Evolutionary conservation across 2,888 invertebrate species (phyloP), one percentile per base, ranked within the genome.

Genomic region (Sphaeridia pumilis): DNA sequence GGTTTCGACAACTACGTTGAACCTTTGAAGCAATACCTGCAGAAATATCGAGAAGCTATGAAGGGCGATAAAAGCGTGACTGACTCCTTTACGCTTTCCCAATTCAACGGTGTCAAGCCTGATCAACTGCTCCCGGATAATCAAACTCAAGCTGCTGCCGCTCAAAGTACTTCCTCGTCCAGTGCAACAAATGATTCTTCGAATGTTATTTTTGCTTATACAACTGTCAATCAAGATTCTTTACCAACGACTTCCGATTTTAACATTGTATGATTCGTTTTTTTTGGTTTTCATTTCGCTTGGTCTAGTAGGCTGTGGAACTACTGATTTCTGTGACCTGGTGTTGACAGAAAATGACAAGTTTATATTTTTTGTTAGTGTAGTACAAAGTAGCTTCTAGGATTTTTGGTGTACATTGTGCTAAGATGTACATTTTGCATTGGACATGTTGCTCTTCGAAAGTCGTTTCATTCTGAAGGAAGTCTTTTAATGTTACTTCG

Each of bases 1-100:
- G 97, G 97, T 2, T 98, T 99, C 70, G 98, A 98, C 69, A 94
- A 89, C 70, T 98, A 97, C 69, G 87, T 97, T 1, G 95, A 95
- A 66, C 95, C 97, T 0, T 73, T 98, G 53, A 94, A 94, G 71
- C 71, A 89, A 41, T 97, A 93, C 69, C 76, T 97, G 48, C 90
- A 92, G 69, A 95, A 94, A 71, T 95, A 93, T 70, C 78, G 95
- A 72, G 94, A 95, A 72, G 78, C 68, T 4, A 60, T 58, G 45
- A 61, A 62, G 47, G 58, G 59, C 0, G 59, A 60, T 28, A 63
- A 63, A 28, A 36, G 49, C 5, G 25, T 56, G 7, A 31, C 28
- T 2, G 45, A 48, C 4, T 38, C 36, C 7, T 36, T n/a, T 34
- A 25, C 42, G 22, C 17, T 26, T 5, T 24, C 38, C 4, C 20